Percentiles rank a stretch among this genome's conserved stretches.
Evolutionary conservation across 2,888 invertebrate species (phyloP).

Genomic region (Cephus pulcher): DNA sequence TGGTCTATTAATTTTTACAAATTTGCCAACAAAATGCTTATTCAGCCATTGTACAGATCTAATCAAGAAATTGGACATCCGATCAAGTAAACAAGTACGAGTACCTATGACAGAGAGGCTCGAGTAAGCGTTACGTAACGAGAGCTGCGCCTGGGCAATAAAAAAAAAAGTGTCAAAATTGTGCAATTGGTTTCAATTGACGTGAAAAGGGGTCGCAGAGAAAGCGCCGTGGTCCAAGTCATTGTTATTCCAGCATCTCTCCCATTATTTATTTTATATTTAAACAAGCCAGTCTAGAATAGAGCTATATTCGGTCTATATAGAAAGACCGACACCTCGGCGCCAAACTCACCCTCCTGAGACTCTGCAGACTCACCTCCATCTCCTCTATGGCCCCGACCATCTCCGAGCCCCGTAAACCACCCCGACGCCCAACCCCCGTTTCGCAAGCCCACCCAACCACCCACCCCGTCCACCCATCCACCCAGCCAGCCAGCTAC

Average conservation of each 20-base stretch:
- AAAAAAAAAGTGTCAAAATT: not conserved
- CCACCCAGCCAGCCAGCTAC: conserved; percentile 28
- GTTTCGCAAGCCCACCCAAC: conserved; percentile 30
- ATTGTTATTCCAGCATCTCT: conserved; percentile 18
- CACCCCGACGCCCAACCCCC: conserved; percentile 47
- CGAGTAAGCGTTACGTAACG: not conserved
- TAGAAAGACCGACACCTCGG: conserved; percentile 64
- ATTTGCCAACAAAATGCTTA: not conserved
- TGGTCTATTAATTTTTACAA: not conserved
- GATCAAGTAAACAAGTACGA: not conserved
- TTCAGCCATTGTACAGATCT: not conserved
- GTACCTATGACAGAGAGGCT: not conserved
- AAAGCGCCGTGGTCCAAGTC: not conserved
- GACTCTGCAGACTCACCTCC: conserved; percentile 65
- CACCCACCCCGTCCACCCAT: conserved; percentile 29
- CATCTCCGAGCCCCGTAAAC: conserved; percentile 33
- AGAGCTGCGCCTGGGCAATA: not conserved
- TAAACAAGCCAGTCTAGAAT: conserved; percentile 38
- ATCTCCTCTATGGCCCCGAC: conserved; percentile 41
- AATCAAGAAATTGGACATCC: not conserved
- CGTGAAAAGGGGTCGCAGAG: not conserved
- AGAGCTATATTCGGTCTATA: conserved; percentile 29
- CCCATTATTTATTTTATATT: conserved; percentile 55
- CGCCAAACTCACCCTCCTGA: conserved; percentile 65
- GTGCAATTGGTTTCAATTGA: not conserved